Evolutionary conservation across 1,140 invertebrate species (phyloP).

Genomic region (Platyscapa corneri): DNA sequence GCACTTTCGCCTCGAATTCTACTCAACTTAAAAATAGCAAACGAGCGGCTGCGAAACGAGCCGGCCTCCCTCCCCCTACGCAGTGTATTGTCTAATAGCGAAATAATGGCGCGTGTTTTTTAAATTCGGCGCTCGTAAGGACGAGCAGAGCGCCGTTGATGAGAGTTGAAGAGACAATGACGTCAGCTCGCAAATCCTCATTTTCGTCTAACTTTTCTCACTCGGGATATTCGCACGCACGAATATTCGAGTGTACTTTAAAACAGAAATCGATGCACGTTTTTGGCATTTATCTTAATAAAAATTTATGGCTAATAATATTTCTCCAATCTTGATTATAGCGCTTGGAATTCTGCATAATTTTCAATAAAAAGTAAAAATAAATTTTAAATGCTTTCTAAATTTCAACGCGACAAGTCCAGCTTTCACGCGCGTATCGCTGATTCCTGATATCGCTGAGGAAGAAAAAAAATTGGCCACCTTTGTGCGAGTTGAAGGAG

Average conservation of each 20-base stretch:
- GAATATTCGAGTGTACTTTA: not conserved
- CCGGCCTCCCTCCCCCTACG: no score
- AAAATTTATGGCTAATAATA: conserved; percentile 12
- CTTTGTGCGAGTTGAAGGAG: not conserved
- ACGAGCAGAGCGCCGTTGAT: not conserved
- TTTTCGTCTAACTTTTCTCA: conserved; percentile 1
- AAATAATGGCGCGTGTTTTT: not conserved
- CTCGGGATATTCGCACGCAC: not conserved
- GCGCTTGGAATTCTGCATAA: not conserved
- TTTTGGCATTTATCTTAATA: not conserved
- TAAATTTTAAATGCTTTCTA: not conserved
- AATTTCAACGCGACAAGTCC: not conserved
- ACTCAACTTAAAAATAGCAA: no score
- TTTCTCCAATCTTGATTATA: not conserved
- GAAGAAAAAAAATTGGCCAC: not conserved
- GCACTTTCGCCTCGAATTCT: no score
- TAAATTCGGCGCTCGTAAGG: not conserved
- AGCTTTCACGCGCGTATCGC: not conserved
- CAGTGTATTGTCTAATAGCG: not conserved
- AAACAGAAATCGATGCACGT: not conserved
- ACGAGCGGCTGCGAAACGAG: no score
- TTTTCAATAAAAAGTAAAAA: not conserved
- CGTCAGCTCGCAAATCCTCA: not conserved
- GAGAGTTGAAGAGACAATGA: not conserved
- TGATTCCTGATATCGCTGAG: no score